Base-by-base conservation (phyloP, 1,140 invertebrate genomes). In the Hyles euphorbiae region DNA sequence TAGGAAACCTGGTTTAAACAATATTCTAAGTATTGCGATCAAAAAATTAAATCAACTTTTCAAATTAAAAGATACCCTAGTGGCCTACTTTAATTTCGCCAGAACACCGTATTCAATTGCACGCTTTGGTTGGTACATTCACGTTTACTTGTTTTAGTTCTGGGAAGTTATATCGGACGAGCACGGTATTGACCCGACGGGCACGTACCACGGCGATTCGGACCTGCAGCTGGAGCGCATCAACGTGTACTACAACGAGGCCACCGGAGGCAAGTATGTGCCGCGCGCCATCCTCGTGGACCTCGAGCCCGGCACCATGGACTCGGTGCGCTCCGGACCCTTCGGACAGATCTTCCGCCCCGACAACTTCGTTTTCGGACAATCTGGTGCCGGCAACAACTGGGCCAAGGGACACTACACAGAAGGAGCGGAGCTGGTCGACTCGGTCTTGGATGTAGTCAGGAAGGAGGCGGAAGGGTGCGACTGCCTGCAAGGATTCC, bases 351-450 rank as follows among this genome's bases (percentile, higher is more conserved):
- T 97, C 61, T 97, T 97, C 87, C 90, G 95, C 36, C 96, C 96
- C 3, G 96, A 97, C 88, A 97, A 97, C 88, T 97, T 96, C 75
- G 94, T 97, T 2, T 97, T 96, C 79, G 95, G 95, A 56, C 93
- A 95, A 72, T 93, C 91, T 56, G 93, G 93, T 22, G 93, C 93
- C 36, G 93, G 93, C n/a, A 97, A 97, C 89, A 97, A 97, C 89
- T 97, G 96, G 96, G 95, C 95, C 49, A 96, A 97, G 83, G 96
- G 96, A 52, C 95, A 97, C 77, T 98, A 98, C 89, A 98, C 96
- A 44, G 97, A 98, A 90, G 96, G 97, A 4, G 97, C 97, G 5
- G 97, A 98, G 81, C 84, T 98, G 33, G 96, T 98, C 9, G 96
- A 97, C 75, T 95, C 95, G 1, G 95, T 98, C 2, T 85, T 97